Conservation (phyloP, 2,113 vertebrate species). For the Acanthochromis polyacanthus region DNA sequence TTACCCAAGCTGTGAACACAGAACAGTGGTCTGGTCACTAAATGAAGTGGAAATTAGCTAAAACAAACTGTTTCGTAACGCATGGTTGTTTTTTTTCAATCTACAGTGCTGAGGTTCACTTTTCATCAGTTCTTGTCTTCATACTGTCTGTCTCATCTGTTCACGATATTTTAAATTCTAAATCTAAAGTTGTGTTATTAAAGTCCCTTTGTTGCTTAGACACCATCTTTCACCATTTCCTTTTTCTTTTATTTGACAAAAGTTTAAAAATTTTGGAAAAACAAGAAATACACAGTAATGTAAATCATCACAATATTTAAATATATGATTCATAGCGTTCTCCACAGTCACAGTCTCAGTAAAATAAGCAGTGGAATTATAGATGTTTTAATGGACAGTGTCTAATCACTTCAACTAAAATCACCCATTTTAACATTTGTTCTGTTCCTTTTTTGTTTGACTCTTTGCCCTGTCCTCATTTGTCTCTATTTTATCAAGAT, state of each 20-base stretch:
- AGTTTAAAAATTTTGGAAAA: background rate
- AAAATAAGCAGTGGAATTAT: background rate
- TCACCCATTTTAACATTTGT: slow-evolving; percentile 1
- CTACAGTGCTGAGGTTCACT: background rate
- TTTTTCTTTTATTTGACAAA: background rate
- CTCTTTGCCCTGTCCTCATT: slow-evolving; percentile 18
- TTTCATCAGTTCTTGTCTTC: background rate
- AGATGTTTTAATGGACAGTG: background rate
- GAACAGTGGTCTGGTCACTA: slow-evolving; percentile 3
- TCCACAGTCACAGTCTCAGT: background rate
- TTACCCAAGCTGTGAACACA: slow-evolving; percentile 34
- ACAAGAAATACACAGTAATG: background rate
- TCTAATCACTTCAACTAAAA: background rate
- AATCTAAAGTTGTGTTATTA: background rate
- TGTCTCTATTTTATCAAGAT: slow-evolving; percentile 31
- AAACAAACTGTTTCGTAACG: background rate
- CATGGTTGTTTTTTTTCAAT: background rate
- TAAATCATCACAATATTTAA: background rate
- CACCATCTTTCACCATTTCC: background rate
- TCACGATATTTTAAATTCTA: background rate
- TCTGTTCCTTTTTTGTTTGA: slow-evolving; percentile 14
- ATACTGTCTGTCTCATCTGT: background rate
- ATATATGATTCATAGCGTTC: background rate
- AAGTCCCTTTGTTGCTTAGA: background rate
- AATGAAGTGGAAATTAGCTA: background rate